Evolutionary conservation across 2,113 vertebrate genomes (phyloP).

Genomic region (Elgaria multicarinata): DNA sequence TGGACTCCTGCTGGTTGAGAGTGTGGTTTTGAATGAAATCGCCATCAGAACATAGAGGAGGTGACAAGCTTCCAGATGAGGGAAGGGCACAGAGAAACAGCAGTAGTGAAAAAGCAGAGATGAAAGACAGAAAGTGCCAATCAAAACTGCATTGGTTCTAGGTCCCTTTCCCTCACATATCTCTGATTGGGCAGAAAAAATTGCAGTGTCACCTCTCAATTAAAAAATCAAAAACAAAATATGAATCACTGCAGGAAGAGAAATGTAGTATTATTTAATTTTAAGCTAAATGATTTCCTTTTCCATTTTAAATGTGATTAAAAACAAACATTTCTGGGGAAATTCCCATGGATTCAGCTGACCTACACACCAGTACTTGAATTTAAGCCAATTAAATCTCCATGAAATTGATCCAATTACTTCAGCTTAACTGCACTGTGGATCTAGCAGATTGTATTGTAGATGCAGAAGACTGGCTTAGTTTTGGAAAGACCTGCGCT

Average conservation of each 20-base stretch:
- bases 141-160: background rate
- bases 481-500: constrained; percentile 23
- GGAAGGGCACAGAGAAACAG: background rate
- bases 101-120: background rate
- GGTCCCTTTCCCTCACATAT: background rate
- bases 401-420: background rate
- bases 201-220: too few species aligned
- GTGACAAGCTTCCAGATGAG: background rate
- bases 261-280: background rate
- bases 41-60: background rate
- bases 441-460: background rate
- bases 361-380: background rate
- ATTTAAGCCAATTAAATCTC: background rate
- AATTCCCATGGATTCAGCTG: background rate
- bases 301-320: background rate
- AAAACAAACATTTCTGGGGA: background rate
- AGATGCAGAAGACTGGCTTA: constrained; percentile 15
- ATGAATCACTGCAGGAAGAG: background rate
- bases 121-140: background rate
- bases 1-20: background rate
- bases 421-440: background rate
- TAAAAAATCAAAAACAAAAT: too few species aligned
- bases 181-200: background rate
- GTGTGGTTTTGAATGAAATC: background rate
- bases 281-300: background rate